phyloP scores from a whole-genome alignment of 2,113 vertebrate species.

The Cygnus buccinator region DNA sequence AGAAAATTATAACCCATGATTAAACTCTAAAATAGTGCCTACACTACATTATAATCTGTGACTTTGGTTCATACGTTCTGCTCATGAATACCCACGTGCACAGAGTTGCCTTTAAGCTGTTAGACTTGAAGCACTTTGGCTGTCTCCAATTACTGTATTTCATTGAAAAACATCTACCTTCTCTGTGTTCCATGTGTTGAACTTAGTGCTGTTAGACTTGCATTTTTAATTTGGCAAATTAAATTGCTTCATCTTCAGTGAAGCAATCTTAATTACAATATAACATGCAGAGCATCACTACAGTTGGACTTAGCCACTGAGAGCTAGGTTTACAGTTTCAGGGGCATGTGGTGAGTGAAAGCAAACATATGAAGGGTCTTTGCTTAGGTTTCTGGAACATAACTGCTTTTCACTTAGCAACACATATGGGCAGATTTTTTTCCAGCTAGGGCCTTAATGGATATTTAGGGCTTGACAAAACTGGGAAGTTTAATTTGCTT shows the following conservation, averaged over 20 bases:
- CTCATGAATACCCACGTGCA: background rate
- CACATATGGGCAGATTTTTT: background rate
- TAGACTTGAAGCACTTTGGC: background rate
- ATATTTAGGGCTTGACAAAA: constrained; percentile 7
- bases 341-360: constrained; percentile 24
- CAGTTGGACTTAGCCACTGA: background rate
- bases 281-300: background rate
- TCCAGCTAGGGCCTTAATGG: background rate
- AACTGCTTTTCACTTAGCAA: constrained; percentile 1
- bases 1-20: background rate
- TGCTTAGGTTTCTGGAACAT: background rate
- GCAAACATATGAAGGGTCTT: background rate
- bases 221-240: constrained; percentile 2
- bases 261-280: background rate
- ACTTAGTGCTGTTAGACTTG: background rate
- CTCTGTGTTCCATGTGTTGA: constrained; percentile 26
- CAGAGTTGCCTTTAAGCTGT: background rate
- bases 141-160: background rate
- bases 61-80: background rate
- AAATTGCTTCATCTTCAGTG: background rate
- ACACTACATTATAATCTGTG: background rate
- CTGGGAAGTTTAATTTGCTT: background rate
- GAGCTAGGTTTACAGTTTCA: background rate
- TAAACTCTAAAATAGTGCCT: background rate
- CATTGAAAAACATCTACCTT: background rate